Conservation (phyloP, 53 echinoderm and acorn worm species). For the Paracentrotus lividus region DNA sequence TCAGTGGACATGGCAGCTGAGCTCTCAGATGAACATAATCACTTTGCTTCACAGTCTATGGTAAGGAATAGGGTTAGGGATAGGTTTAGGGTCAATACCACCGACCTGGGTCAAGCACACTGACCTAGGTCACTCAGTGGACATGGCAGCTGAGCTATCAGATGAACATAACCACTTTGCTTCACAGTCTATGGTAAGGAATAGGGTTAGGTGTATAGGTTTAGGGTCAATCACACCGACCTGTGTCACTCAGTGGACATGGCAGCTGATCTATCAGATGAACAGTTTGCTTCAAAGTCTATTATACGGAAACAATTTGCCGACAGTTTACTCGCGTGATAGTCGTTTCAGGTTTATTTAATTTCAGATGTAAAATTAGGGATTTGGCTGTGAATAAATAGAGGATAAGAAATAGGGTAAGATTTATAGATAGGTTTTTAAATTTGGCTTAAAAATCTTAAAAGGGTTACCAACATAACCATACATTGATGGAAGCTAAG, state of each 20-base stretch:
- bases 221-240: slow-evolving; percentile 95
- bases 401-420: no score
- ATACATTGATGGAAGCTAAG: no score
- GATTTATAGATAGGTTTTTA: no score
- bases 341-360: no score
- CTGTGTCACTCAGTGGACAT: slow-evolving; percentile 82
- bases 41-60: slow-evolving; percentile 92
- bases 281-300: slow-evolving; percentile 90
- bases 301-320: slow-evolving; percentile 89
- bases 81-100: no score
- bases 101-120: slow-evolving; percentile 97
- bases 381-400: no score
- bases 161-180: slow-evolving; percentile 94
- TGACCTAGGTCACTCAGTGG: slow-evolving; percentile 84
- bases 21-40: slow-evolving; percentile 90
- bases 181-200: slow-evolving; percentile 87
- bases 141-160: slow-evolving; percentile 86
- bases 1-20: slow-evolving; percentile 81
- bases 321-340: no score
- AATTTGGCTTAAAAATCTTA: no score
- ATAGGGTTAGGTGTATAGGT: no score
- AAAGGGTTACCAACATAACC: no score
- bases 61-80: no score
- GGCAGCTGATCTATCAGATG: slow-evolving; percentile 87
- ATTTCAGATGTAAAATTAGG: no score